Evolutionary conservation across 2,888 invertebrate genomes (phyloP).

Genomic region (Drosophila cracens): DNA sequence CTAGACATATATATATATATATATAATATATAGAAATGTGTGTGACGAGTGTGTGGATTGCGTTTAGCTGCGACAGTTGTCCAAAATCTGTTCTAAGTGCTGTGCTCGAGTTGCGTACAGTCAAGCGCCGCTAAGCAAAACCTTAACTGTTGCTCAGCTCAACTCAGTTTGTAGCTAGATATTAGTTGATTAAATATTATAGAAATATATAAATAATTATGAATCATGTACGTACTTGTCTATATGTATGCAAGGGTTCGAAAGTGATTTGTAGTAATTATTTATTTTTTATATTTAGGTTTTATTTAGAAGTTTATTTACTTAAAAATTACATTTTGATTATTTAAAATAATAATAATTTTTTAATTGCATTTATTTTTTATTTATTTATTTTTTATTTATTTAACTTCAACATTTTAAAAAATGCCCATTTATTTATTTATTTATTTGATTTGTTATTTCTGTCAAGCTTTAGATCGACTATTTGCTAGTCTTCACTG

Average conservation of each 20-base stretch:
- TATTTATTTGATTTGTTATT: background rate
- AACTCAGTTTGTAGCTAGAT: background rate
- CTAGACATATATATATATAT: background rate
- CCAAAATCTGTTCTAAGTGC: constrained; percentile 68
- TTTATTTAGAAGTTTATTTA: background rate
- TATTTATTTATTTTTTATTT: too few relatives aligned
- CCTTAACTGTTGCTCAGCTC: background rate
- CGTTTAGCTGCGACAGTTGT: constrained; percentile 55
- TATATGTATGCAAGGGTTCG: background rate
- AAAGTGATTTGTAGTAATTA: background rate
- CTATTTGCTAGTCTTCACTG: constrained; percentile 30
- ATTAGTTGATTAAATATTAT: background rate
- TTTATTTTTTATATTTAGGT: background rate
- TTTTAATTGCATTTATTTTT: too few relatives aligned
- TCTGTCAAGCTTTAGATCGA: background rate
- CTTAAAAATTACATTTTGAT: background rate
- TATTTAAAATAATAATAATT: background rate
- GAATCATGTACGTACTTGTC: background rate
- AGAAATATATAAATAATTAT: background rate
- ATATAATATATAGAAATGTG: constrained; percentile 15
- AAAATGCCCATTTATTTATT: background rate
- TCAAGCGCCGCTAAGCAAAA: constrained; percentile 1
- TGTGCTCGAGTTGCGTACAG: constrained; percentile 34
- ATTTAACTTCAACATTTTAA: too few relatives aligned
- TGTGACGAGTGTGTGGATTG: constrained; percentile 10